These are phyloP conservation scores for Aphaenogaster ashmeadi DNA, from an alignment of 1,140 invertebrate species.

Conservation along the genomic window DNA sequence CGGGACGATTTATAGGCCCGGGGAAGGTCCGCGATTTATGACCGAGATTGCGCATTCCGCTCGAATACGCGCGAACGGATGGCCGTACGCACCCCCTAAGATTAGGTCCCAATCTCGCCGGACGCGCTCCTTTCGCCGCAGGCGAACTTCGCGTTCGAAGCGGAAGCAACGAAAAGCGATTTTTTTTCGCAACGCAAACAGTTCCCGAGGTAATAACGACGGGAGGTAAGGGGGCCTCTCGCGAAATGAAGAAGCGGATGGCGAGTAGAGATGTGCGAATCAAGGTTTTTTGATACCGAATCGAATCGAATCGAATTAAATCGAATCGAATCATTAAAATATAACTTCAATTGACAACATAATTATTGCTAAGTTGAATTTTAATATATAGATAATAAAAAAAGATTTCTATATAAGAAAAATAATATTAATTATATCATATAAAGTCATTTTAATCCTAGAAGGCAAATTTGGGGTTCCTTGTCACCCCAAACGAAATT, in stretches of 20 bases:
- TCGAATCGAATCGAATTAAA: no score
- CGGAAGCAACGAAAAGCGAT: neutral
- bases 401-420: no score
- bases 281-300: no score
- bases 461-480: no score
- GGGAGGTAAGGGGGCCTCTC: neutral
- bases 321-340: no score
- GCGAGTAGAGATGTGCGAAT: neutral
- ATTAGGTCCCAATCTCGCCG: neutral
- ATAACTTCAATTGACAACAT: no score
- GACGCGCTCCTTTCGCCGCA: neutral
- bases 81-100: neutral
- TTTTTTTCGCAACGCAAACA: neutral
- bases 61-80: neutral
- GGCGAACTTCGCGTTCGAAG: neutral
- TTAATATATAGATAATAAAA: no score
- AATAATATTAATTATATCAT: no score
- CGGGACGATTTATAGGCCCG: constrained; percentile 54
- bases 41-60: constrained; percentile 24
- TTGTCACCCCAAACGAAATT: no score
- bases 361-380: no score
- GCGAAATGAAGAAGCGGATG: neutral
- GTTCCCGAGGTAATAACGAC: neutral
- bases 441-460: no score
- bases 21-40: constrained; percentile 55